Conservation (phyloP, 2,888 invertebrate genomes). For the Eupithecia dodoneata region DNA sequence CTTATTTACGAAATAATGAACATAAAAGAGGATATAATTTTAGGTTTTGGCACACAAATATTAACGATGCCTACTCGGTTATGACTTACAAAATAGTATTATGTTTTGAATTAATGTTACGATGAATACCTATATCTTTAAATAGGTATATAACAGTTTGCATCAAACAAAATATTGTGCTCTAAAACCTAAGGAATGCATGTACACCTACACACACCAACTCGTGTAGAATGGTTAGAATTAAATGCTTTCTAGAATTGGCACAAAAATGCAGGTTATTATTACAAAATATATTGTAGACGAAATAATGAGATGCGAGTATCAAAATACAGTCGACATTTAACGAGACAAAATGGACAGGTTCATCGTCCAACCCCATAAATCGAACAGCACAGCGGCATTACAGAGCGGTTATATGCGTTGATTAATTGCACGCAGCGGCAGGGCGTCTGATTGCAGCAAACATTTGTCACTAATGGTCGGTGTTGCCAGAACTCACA, state of each 20-base stretch:
- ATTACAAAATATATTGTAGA: not conserved
- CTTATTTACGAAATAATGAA: too few relatives aligned
- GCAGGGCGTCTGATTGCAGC: slow-evolving; percentile 65
- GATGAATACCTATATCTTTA: too few relatives aligned
- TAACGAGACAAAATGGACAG: slow-evolving; percentile 11
- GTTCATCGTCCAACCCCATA: slow-evolving; percentile 25
- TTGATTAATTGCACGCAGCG: slow-evolving; percentile 65
- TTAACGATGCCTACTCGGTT: too few relatives aligned
- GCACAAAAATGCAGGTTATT: not conserved
- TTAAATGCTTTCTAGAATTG: not conserved
- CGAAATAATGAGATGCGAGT: not conserved
- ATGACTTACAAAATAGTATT: too few relatives aligned
- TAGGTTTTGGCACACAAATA: too few relatives aligned
- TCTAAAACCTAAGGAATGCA: too few relatives aligned
- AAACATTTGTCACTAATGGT: slow-evolving; percentile 75
- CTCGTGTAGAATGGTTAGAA: too few relatives aligned
- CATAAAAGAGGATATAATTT: too few relatives aligned
- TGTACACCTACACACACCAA: too few relatives aligned
- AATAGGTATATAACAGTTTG: too few relatives aligned
- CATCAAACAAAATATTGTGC: too few relatives aligned
- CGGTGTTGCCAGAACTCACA: slow-evolving; percentile 24
- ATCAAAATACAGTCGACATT: not conserved
- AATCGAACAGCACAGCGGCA: slow-evolving; percentile 32
- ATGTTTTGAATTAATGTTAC: too few relatives aligned
- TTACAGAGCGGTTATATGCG: slow-evolving; percentile 38